Percentiles rank a stretch among this genome's conserved stretches.
phyloP scores from a whole-genome alignment of 2,888 invertebrate species.

The Choreutis nemorana region DNA sequence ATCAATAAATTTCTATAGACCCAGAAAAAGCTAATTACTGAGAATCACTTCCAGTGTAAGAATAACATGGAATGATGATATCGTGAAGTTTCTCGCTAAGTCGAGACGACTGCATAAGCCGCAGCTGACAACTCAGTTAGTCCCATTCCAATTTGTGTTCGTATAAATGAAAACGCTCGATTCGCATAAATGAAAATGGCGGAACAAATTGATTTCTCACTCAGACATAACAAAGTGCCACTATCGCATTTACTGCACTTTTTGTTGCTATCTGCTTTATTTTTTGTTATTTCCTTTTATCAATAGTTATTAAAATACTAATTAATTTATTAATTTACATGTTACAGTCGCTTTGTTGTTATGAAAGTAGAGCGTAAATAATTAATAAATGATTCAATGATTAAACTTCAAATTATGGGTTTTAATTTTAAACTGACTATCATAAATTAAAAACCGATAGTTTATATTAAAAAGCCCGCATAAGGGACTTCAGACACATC shows the following conservation, averaged over 20 bases:
- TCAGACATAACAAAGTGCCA: conserved; percentile 44
- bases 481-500: conserved; percentile 33
- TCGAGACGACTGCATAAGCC: conserved; percentile 54
- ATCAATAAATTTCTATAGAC: no score
- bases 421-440: no score
- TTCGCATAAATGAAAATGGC: conserved; percentile 60
- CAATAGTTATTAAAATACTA: neutral
- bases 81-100: conserved; percentile 10
- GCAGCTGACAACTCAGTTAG: conserved; percentile 55
- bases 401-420: no score
- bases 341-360: neutral
- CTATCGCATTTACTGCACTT: conserved; percentile 9
- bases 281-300: conserved; percentile 11
- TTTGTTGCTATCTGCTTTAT: conserved; percentile 20
- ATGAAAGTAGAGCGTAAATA: neutral
- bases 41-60: no score
- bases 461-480: no score
- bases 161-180: conserved; percentile 56
- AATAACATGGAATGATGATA: conserved; percentile 3
- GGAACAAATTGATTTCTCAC: conserved; percentile 64
- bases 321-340: neutral
- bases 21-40: no score
- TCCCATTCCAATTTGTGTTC: conserved; percentile 61
- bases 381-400: neutral
- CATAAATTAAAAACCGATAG: no score